These are phyloP conservation scores for Crioceris asparagi DNA, from an alignment of 2,888 invertebrate genomes.

Conservation along the genomic window DNA sequence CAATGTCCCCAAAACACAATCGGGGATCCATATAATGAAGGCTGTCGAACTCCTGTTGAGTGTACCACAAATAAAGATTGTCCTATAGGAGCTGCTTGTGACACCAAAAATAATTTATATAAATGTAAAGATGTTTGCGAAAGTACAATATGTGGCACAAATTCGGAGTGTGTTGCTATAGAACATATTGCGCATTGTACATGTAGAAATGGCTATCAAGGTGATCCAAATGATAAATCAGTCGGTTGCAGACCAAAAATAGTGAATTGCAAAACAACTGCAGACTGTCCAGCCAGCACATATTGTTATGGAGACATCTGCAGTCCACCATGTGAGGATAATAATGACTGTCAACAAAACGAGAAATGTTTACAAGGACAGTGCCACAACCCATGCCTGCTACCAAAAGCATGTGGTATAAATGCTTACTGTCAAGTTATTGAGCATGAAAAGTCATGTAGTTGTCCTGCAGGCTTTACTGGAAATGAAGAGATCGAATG, in stretches of 20 bases:
- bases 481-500: conserved; percentile 77
- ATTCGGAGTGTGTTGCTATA: conserved; percentile 69
- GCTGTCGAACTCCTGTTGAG: conserved; percentile 72
- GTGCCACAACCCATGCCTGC: conserved; percentile 68
- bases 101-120: conserved; percentile 55
- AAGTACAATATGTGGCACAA: conserved; percentile 64
- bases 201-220: conserved; percentile 68
- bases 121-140: conserved; percentile 81
- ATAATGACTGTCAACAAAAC: conserved; percentile 67
- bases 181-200: conserved; percentile 69
- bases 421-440: conserved; percentile 66
- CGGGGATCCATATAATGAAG: conserved; percentile 76
- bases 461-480: conserved; percentile 76
- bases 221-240: conserved; percentile 57
- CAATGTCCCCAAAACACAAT: conserved; percentile 67
- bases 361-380: conserved; percentile 75
- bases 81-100: conserved; percentile 68
- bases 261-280: conserved; percentile 56
- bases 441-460: conserved; percentile 67
- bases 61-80: conserved; percentile 72
- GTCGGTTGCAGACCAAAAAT: conserved; percentile 68
- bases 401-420: conserved; percentile 69
- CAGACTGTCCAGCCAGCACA: conserved; percentile 66
- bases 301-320: conserved; percentile 75
- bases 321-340: conserved; percentile 67